Conservation (phyloP, 2,113 vertebrate genomes). For the Plestiodon gilberti region DNA sequence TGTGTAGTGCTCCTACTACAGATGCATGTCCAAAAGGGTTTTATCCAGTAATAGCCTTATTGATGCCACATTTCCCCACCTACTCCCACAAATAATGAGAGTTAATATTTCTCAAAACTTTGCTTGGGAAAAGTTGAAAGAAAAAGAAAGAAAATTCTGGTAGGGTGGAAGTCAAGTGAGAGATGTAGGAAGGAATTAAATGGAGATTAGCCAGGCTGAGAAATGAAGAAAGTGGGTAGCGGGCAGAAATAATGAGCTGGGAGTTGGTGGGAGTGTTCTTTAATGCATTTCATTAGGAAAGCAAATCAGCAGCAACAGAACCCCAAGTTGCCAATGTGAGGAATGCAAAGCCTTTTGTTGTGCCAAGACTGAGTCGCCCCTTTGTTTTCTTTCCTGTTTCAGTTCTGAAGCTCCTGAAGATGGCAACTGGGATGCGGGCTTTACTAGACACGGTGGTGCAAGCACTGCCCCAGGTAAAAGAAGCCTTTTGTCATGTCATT, state of each 20-base stretch:
- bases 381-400: conserved; percentile 57
- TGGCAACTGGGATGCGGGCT: conserved; percentile 90
- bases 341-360: not conserved
- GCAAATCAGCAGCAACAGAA: not conserved
- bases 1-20: not conserved
- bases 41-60: not conserved
- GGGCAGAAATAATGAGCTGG: not conserved
- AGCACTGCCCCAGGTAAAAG: conserved; percentile 87
- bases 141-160: conserved; percentile 9
- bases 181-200: not conserved
- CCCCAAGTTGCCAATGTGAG: not conserved
- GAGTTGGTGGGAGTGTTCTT: not conserved
- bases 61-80: not conserved
- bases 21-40: not conserved
- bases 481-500: conserved; percentile 5
- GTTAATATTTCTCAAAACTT: not conserved
- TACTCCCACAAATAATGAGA: not conserved
- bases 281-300: not conserved
- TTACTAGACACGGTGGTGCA: conserved; percentile 90
- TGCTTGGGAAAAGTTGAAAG: not conserved
- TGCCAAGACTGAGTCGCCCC: conserved; percentile 5
- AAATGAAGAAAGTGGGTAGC: not conserved
- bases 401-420: conserved; percentile 91
- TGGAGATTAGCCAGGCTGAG: not conserved
- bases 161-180: not conserved